Evolutionary conservation across 2,888 invertebrate species (phyloP), one percentile per base, ranked within the genome.

Genomic region (Darwinula stevensoni): DNA sequence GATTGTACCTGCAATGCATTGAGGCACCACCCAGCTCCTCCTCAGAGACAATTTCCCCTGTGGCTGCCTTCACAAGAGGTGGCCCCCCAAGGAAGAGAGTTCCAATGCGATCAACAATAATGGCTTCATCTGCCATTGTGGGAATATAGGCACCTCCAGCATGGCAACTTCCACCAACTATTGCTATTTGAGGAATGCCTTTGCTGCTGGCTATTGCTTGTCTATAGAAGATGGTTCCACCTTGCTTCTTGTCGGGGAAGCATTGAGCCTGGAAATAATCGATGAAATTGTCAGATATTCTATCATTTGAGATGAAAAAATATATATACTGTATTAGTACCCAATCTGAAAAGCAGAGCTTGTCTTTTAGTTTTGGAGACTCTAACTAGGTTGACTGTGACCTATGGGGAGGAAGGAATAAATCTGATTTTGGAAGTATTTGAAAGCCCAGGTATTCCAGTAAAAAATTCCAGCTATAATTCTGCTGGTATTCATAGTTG

Each of bases 121-220:
- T 47, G 3, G 52, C 49, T 40, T 57, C 54, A 36, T 57, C 52
- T 18, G 50, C 49, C 57, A 58, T 57, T 13, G 54, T 53, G 4
- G 58, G 58, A 27, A 52, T 43, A 40, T 58, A 58, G 2, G 57
- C 58, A 13, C 53, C 58, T 27, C 57, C 58, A 12, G 56, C 56
- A 4, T 56, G 56, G 37, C 54, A 56, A 36, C 46, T 51, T 4
- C 57, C 57, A 45, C 50, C 50, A 11, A 55, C 56, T 14, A 56
- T 41, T 13, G 55, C 48, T 29, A 56, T 42, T 51, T 56, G 56
- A 17, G 53, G 52, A 35, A 57, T 51, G 13, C 49, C 51, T 35
- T 43, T 39, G 2, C 54, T 44, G 9, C 50, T 48, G 45, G 55
- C 43, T 2, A 54, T 44, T 17, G 57, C 55, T 40, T 56, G 50